phyloP scores from a whole-genome alignment of 2,797 vertebrate genomes.

The Sitta carolinensis region DNA sequence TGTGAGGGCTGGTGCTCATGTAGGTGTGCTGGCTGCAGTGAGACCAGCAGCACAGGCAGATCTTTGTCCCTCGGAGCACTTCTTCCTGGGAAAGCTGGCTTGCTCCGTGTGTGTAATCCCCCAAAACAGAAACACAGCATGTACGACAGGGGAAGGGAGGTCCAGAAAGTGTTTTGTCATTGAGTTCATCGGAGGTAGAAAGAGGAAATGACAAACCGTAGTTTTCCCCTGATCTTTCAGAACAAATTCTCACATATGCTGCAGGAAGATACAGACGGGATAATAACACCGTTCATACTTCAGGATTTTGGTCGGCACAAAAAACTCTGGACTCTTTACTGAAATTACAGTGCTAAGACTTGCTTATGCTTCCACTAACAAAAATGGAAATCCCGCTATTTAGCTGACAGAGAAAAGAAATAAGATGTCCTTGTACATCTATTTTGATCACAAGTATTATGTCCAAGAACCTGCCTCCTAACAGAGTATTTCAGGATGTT shows the following conservation, averaged over 20 bases:
- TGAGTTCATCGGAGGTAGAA: background rate
- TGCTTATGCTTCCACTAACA: background rate
- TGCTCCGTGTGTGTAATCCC: background rate
- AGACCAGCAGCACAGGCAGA: background rate
- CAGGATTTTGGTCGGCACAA: background rate
- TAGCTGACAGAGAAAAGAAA: background rate
- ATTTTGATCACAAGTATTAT: background rate
- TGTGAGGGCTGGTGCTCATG: background rate
- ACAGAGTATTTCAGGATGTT: background rate
- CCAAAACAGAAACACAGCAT: accelerated
- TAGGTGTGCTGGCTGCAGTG: background rate
- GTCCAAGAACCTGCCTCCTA: background rate
- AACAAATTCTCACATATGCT: background rate
- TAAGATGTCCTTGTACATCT: background rate
- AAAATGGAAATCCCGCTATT: background rate
- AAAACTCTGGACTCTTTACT: background rate
- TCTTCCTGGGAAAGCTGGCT: background rate
- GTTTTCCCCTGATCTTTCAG: background rate
- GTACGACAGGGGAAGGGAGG: background rate
- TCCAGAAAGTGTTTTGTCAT: background rate
- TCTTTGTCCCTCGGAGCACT: background rate
- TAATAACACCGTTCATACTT: background rate
- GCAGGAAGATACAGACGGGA: background rate
- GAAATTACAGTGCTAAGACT: background rate
- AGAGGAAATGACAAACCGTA: background rate